phyloP scores from a whole-genome alignment of 2,888 invertebrate genomes.

The Chironomus tentans region DNA sequence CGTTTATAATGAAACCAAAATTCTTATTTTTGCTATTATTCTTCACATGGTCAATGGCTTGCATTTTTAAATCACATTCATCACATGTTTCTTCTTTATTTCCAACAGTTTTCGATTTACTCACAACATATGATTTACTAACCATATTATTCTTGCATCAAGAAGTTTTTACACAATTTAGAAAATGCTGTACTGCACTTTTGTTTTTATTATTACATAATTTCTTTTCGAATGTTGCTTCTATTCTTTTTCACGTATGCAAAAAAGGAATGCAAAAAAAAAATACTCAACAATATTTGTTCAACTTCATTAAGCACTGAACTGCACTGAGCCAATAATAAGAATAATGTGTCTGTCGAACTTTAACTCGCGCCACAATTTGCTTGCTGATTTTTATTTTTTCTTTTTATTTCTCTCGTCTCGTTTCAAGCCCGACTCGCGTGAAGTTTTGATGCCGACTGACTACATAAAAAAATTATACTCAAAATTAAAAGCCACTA shows the following conservation, averaged over 20 bases:
- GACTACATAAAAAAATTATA: conserved; percentile 2
- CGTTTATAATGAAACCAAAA: neutral
- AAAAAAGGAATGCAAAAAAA: neutral
- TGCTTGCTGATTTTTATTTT: neutral
- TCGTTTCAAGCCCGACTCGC: conserved; percentile 7
- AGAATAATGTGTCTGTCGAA: neutral
- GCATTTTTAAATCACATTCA: neutral
- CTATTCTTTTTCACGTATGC: too few species aligned
- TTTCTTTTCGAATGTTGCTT: neutral
- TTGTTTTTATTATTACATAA: neutral
- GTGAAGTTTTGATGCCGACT: conserved; percentile 11
- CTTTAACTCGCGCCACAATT: too few species aligned
- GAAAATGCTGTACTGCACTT: neutral
- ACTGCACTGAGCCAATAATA: neutral
- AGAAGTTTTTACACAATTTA: neutral
- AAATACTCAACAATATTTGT: too few species aligned
- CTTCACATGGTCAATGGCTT: neutral
- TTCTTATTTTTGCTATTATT: neutral
- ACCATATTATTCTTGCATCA: conserved; percentile 9
- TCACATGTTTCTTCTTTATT: neutral
- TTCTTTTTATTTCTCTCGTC: neutral
- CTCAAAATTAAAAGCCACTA: conserved; percentile 4
- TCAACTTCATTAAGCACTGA: too few species aligned
- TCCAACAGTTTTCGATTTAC: neutral
- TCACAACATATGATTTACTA: conserved; percentile 10